A percentile compares a stretch with the other conserved stretches of the same genome.
Evolutionary conservation across 2,888 invertebrate genomes (phyloP).

Genomic region (Tanypteryx hageni): DNA sequence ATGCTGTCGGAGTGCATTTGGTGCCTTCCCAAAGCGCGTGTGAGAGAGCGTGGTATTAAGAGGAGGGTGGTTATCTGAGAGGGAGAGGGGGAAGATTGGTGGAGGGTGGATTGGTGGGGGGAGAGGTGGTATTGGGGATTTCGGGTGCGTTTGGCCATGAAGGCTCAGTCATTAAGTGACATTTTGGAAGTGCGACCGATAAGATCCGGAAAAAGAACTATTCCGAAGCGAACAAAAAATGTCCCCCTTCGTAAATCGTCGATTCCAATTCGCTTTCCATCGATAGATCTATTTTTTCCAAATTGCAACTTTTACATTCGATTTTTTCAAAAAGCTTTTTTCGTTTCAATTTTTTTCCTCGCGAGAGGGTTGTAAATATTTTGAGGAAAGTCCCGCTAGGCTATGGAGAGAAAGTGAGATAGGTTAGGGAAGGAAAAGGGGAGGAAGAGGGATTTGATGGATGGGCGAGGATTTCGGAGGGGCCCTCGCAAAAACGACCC

Average conservation of each 20-base stretch:
- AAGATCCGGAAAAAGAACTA: neutral
- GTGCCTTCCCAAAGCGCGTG: no score
- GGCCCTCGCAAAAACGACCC: slow-evolving; percentile 16
- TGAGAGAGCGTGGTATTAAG: no score
- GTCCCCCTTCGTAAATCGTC: neutral
- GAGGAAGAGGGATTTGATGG: neutral
- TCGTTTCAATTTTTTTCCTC: neutral
- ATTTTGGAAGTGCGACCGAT: neutral
- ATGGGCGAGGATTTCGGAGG: slow-evolving; percentile 25
- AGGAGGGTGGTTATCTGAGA: no score
- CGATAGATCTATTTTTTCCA: neutral
- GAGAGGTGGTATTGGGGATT: no score
- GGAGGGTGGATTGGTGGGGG: no score
- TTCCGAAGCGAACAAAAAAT: neutral
- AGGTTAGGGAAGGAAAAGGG: neutral
- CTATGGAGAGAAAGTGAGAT: slow-evolving; percentile 1
- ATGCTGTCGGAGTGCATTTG: no score
- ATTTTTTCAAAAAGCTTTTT: neutral
- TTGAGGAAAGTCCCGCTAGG: neutral
- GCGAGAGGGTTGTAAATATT: neutral
- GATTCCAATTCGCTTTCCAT: neutral
- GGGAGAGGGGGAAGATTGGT: no score
- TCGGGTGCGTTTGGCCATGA: no score
- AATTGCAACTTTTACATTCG: neutral
- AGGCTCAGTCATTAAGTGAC: neutral